Conservation (phyloP, 1,140 invertebrate species). For the Achroia grisella region DNA sequence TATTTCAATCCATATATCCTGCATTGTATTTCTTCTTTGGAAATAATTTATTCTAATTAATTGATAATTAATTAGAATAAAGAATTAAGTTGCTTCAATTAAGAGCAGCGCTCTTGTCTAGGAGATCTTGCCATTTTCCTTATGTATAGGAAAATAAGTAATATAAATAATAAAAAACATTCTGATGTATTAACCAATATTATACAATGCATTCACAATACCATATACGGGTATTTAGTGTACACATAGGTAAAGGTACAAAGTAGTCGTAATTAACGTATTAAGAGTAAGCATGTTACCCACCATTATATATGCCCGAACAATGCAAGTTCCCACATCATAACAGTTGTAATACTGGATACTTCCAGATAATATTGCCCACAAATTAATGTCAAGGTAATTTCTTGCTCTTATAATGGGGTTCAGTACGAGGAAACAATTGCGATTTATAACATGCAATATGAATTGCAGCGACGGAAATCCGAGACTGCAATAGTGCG, state of each 20-base stretch:
- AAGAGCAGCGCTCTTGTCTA: too few species aligned
- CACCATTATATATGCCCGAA: slow-evolving; percentile 25
- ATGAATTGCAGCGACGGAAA: too few species aligned
- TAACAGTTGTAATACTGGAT: slow-evolving; percentile 41
- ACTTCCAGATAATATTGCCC: slow-evolving; percentile 23
- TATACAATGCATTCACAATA: not conserved
- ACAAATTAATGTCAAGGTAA: slow-evolving; percentile 1
- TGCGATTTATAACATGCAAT: not conserved
- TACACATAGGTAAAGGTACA: slow-evolving; percentile 9
- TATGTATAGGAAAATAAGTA: too few species aligned
- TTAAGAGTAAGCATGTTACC: slow-evolving; percentile 39
- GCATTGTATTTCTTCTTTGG: too few species aligned
- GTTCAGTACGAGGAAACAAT: not conserved
- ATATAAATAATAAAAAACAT: too few species aligned
- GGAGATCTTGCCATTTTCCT: too few species aligned
- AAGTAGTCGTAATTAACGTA: slow-evolving; percentile 39
- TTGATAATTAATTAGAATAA: too few species aligned
- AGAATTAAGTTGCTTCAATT: too few species aligned
- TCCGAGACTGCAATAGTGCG: too few species aligned
- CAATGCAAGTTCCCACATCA: slow-evolving; percentile 43
- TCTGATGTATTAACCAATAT: too few species aligned
- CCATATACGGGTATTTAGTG: not conserved
- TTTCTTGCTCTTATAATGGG: not conserved
- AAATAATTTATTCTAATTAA: too few species aligned
- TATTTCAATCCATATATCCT: too few species aligned